Base-by-base conservation (phyloP, 2,797 vertebrate genomes). In the Ctenopoma kingsleyae region DNA sequence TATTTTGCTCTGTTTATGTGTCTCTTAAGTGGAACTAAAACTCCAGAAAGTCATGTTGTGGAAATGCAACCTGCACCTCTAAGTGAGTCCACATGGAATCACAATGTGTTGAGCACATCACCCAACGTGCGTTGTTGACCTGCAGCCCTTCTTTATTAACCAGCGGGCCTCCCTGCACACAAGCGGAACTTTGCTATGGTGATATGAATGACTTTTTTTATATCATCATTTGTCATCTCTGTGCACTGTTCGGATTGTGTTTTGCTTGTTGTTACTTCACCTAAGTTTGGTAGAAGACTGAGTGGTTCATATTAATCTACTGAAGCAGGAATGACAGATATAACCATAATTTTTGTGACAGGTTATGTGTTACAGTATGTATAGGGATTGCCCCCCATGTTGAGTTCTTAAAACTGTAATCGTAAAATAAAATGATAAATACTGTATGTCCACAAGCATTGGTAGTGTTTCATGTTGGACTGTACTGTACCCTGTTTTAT, bases 41-140 rank as follows among this genome's bases (percentile, higher is more conserved):
- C 74, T 78, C 74, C 54, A 52, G 58, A 76, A 71, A 74, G 53
- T 78, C 10, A 50, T 85, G 80, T 84, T 84, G 80, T 87, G 74
- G 81, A 90, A 91, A 86, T 67, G 75, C 68, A 80, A 87, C 79
- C 76, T 71, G 78, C 53, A 15, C 40, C 46, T 41, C 58, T 88
- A 87, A 91, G 73, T 90, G 85, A 82, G 83, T 57, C 76, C 87
- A 89, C 78, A 88, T 89, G 87, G 60, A 76, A 54, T 35, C 55
- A 67, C 57, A 66, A 73, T 75, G 57, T 76, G 76, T 69, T 13
- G 12, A 76, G 23, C 54, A 47, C 36, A 78, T 62, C 50, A 67
- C 40, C 38, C 38, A 57, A 30, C 35, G 65, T 19, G 53, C 4
- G 5, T 25, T 77, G 6, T 30, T 77, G 73, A 89, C 78, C 84